Base-by-base conservation (phyloP, 1,140 invertebrate species). In the Scaptodrosophila lebanonensis region DNA sequence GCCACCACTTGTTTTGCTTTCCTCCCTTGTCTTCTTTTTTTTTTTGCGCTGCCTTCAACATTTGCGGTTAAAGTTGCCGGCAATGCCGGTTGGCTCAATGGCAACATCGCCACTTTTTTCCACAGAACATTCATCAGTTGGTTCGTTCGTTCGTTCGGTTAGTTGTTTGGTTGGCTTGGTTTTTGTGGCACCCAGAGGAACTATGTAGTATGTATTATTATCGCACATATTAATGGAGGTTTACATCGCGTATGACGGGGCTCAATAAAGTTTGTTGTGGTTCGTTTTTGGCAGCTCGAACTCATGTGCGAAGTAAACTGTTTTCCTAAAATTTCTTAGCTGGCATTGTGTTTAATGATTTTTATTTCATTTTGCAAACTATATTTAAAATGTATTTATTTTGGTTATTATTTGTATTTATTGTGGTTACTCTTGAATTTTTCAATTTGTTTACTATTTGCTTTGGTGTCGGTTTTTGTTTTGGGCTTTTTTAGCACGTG, bases 11-110 rank as follows among this genome's bases (percentile, higher is more conserved):
- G 4, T 45, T 20, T 20, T 44, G 12, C 39, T 47, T 67, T 29
- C 12, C 47, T 47, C 35, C 11, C 16, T 25, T 43, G 29, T 18
- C 25, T 9, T 39, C 13, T 33, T 36, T 5, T 32, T 49, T 30
- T 52, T 40, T 51, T 20, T 54, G n/a, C 38, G 36, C 2, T 50
- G 32, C 47, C 59, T 39, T 64, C 3, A 11, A 7, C 65, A 66
- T 66, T 61, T 51, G 73, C 59, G 72, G 73, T 77, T 68, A 73
- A 77, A 79, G 73, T 77, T 79, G 68, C 69, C 62, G 73, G 67
- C 62, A 76, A 62, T 76, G 76, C 71, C 63, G 70, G 25, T 38
- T 57, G 51, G n/a, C n/a, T 58, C 42, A 52, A 36, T 36, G 42
- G 42, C 30, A 18, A 25, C 33, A 27, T 33, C 45, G 51, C 17